A percentile compares a stretch with the other conserved stretches of the same genome.
These are phyloP conservation scores for Odocoileus virginianus DNA, from an alignment of 2,113 vertebrate genomes.

Conservation along the genomic window DNA sequence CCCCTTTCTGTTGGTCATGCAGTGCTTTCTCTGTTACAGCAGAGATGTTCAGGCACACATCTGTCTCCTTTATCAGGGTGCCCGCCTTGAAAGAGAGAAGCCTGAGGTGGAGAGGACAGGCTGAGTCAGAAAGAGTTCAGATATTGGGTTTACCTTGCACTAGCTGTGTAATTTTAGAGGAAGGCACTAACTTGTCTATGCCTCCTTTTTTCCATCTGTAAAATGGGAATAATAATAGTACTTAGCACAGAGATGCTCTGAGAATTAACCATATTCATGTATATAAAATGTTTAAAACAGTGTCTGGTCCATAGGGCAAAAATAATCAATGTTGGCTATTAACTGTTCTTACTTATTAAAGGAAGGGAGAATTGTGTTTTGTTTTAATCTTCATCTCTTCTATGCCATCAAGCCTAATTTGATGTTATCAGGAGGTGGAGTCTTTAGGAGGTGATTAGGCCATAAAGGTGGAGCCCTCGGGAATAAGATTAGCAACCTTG, in stretches of 20 bases:
- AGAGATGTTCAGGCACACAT: background rate
- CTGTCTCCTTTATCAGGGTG: background rate
- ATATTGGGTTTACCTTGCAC: background rate
- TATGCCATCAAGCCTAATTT: background rate
- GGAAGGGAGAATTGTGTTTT: background rate
- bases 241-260: background rate
- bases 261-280: background rate
- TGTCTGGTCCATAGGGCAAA: background rate
- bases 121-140: background rate
- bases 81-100: background rate
- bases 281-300: background rate
- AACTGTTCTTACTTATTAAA: background rate
- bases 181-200: background rate
- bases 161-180: background rate
- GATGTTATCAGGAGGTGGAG: background rate
- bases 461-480: background rate
- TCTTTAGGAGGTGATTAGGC: background rate
- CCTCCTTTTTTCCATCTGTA: background rate
- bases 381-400: background rate
- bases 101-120: background rate
- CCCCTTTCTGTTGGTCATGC: background rate
- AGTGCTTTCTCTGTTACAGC: background rate
- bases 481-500: background rate
- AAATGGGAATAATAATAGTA: background rate
- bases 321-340: background rate